Conservation (phyloP, 2,113 vertebrate species). For the Thermophis baileyi region DNA sequence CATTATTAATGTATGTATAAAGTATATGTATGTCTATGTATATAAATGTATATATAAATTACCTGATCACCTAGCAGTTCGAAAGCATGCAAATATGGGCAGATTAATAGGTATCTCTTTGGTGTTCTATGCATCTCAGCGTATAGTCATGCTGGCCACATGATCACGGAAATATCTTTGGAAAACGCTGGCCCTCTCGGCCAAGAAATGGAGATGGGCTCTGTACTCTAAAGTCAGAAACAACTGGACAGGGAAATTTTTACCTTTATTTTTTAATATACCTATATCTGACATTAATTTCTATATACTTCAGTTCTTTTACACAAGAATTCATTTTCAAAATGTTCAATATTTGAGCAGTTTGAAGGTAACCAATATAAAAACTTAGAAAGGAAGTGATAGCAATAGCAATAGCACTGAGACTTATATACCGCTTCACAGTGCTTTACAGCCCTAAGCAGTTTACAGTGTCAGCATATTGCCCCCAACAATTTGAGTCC, state of each 20-base stretch:
- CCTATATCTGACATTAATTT: not conserved
- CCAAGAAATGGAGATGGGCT: not conserved
- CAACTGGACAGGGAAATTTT: not conserved
- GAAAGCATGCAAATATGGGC: not conserved
- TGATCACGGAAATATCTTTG: not conserved
- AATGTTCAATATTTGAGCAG: conserved; percentile 10
- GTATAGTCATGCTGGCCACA: not conserved
- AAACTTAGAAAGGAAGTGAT: conserved; percentile 26
- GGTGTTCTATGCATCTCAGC: not conserved
- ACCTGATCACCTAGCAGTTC: not conserved
- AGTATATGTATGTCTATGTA: too few relatives aligned
- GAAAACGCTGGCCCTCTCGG: not conserved
- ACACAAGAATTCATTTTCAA: conserved; percentile 11
- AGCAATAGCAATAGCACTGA: too few relatives aligned
- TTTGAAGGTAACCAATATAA: conserved; percentile 10
- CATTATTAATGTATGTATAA: not conserved
- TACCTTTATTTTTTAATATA: not conserved
- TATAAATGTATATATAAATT: not conserved
- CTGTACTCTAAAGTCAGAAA: not conserved
- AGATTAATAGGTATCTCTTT: not conserved
- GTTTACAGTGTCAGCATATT: too few relatives aligned
- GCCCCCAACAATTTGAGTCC: too few relatives aligned
- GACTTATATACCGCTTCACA: too few relatives aligned
- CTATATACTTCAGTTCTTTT: not conserved
- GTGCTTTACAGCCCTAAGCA: too few relatives aligned